phyloP scores from a whole-genome alignment of 2,797 vertebrate species.

The Sus cebifrons region DNA sequence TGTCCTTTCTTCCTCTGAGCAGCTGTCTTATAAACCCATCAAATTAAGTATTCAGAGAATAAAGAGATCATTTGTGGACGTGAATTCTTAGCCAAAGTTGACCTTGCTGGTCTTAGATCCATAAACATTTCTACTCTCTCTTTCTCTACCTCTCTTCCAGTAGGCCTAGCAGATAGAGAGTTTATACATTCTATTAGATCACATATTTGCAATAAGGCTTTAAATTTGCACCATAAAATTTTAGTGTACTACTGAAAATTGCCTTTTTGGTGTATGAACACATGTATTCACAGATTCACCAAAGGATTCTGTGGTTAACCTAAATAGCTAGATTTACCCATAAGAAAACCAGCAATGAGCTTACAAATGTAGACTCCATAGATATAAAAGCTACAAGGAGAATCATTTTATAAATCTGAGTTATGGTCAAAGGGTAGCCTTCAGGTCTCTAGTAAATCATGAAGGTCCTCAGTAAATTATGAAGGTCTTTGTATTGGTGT shows the following conservation, averaged over 20 bases:
- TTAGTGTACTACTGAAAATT: constrained; percentile 11
- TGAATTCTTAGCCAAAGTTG: constrained; percentile 35
- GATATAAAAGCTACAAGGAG: constrained; percentile 15
- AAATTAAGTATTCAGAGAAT: constrained; percentile 23
- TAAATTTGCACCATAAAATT: constrained; percentile 61
- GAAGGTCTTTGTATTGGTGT: constrained; percentile 29
- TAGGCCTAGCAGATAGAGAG: constrained; percentile 19
- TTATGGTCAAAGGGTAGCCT: constrained; percentile 48
- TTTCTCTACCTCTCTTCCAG: neutral
- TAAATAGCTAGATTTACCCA: constrained; percentile 54
- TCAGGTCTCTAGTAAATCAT: neutral
- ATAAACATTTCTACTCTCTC: neutral
- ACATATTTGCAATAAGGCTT: constrained; percentile 42
- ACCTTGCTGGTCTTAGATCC: constrained; percentile 24
- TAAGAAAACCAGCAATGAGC: constrained; percentile 61
- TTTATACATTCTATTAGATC: neutral
- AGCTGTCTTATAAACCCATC: constrained; percentile 33
- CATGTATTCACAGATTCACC: constrained; percentile 58
- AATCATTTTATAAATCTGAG: constrained; percentile 59
- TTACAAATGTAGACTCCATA: constrained; percentile 41
- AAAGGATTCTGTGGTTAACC: constrained; percentile 64
- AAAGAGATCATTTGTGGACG: constrained; percentile 37
- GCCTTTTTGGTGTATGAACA: constrained; percentile 38
- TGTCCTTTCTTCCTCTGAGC: constrained; percentile 30
- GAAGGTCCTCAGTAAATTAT: constrained; percentile 26